Conservation (phyloP, 2,888 invertebrate species). For the Andrena hattorfiana region DNA sequence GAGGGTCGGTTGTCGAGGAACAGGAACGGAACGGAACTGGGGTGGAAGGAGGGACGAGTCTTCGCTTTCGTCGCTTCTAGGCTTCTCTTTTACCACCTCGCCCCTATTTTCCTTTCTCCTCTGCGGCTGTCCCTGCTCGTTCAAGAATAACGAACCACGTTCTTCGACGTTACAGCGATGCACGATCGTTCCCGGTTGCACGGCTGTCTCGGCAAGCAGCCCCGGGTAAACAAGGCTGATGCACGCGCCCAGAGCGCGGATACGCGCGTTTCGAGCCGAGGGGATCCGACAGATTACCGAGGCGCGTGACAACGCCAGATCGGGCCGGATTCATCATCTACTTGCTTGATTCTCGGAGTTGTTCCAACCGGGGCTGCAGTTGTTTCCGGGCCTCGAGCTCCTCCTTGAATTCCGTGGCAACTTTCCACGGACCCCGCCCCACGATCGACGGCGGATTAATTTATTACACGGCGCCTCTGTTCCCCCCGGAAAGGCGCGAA, state of each 20-base stretch:
- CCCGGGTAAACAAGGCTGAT: conserved; percentile 30
- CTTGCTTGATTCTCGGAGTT: neutral
- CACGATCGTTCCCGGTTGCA: neutral
- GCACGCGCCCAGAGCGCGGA: conserved; percentile 12
- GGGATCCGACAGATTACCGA: conserved; percentile 46
- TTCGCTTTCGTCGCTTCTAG: conserved; percentile 8
- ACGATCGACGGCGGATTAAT: too few relatives aligned
- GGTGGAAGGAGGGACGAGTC: conserved; percentile 6
- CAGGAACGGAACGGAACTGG: neutral
- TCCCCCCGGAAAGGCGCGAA: too few relatives aligned
- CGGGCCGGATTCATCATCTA: conserved; percentile 22
- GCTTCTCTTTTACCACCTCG: conserved; percentile 19
- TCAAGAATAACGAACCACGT: conserved; percentile 18
- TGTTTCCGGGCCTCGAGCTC: neutral
- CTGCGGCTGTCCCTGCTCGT: conserved; percentile 21
- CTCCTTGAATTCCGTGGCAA: neutral
- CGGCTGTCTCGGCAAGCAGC: conserved; percentile 16
- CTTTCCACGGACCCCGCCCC: too few relatives aligned
- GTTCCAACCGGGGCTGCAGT: neutral
- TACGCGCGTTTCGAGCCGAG: conserved; percentile 3
- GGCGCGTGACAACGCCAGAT: conserved; percentile 44
- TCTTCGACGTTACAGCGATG: neutral
- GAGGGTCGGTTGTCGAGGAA: conserved; percentile 15
- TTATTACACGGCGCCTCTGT: too few relatives aligned
- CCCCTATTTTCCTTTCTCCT: conserved; percentile 9